Evolutionary conservation across 2,113 vertebrate species (phyloP).

Genomic region (Alligator mississippiensis): DNA sequence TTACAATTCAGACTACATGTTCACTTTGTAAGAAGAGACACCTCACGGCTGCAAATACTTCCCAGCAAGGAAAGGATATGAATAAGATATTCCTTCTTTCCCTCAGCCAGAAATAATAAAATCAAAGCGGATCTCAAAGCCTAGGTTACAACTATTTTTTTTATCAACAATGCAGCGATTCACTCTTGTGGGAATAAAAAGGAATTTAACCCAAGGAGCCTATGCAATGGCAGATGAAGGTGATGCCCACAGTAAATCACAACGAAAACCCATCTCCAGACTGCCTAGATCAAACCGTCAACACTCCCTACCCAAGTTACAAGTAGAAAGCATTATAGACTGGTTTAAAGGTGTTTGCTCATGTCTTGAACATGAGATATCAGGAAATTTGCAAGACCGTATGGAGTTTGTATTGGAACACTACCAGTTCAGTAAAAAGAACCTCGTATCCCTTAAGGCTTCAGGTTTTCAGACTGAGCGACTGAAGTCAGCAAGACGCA

Average conservation of each 20-base stretch:
- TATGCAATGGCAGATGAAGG: conserved; percentile 29
- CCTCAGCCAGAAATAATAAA: conserved; percentile 26
- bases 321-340: background rate
- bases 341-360: background rate
- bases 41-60: conserved; percentile 47
- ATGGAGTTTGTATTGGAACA: background rate
- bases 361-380: background rate
- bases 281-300: background rate
- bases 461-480: background rate
- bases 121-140: conserved; percentile 26
- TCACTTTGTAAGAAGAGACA: background rate
- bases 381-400: background rate
- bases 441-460: background rate
- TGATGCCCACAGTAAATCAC: background rate
- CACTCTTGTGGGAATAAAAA: conserved; percentile 57
- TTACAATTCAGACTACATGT: background rate
- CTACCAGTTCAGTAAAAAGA: background rate
- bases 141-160: background rate
- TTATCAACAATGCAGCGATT: background rate
- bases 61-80: conserved; percentile 70
- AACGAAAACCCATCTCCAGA: background rate
- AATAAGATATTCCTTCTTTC: conserved; percentile 25
- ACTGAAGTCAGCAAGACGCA: rapidly evolving
- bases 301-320: background rate
- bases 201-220: conserved; percentile 17